Percentiles rank a stretch among this genome's conserved stretches.
phyloP scores from a whole-genome alignment of 2,888 invertebrate genomes.

The Caradrina kadenii region DNA sequence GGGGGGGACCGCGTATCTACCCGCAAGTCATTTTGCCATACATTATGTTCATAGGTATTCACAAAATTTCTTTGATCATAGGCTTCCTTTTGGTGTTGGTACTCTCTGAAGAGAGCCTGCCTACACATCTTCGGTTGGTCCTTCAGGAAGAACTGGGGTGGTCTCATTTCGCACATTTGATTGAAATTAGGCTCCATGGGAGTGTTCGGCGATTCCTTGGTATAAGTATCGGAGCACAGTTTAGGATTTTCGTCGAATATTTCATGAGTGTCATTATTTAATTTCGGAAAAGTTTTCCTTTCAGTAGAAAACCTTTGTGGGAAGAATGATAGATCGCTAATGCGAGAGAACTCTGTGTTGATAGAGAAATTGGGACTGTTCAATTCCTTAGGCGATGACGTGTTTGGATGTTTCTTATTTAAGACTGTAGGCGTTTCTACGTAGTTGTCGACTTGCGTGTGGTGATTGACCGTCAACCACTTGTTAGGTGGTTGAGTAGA shows the following conservation, averaged over 20 bases:
- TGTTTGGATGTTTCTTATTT: conserved; percentile 85
- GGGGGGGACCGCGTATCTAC: conserved; percentile 80
- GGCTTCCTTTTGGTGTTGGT: conserved; percentile 76
- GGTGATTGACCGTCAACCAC: conserved; percentile 75
- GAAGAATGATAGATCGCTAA: conserved; percentile 85
- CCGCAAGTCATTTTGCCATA: conserved; percentile 80
- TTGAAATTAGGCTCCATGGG: conserved; percentile 72
- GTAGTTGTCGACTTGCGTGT: conserved; percentile 68
- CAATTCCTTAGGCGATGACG: conserved; percentile 86
- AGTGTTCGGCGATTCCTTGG: conserved; percentile 87
- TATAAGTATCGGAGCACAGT: conserved; percentile 88
- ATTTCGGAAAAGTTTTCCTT: conserved; percentile 79
- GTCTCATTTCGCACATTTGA: conserved; percentile 72
- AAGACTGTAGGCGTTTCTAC: conserved; percentile 73
- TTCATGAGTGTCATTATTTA: conserved; percentile 81
- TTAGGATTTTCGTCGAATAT: conserved; percentile 78
- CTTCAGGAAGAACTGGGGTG: conserved; percentile 72
- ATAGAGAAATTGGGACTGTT: conserved; percentile 87
- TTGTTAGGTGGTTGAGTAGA: conserved; percentile 78
- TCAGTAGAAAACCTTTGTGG: conserved; percentile 87
- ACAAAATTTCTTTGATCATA: conserved; percentile 72
- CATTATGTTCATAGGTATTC: conserved; percentile 78
- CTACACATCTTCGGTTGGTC: conserved; percentile 81
- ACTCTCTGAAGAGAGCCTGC: conserved; percentile 83
- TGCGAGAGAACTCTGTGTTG: conserved; percentile 86